phyloP scores from a whole-genome alignment of 92 coral and sea anemone species.

The Parazoanthus darwini region DNA sequence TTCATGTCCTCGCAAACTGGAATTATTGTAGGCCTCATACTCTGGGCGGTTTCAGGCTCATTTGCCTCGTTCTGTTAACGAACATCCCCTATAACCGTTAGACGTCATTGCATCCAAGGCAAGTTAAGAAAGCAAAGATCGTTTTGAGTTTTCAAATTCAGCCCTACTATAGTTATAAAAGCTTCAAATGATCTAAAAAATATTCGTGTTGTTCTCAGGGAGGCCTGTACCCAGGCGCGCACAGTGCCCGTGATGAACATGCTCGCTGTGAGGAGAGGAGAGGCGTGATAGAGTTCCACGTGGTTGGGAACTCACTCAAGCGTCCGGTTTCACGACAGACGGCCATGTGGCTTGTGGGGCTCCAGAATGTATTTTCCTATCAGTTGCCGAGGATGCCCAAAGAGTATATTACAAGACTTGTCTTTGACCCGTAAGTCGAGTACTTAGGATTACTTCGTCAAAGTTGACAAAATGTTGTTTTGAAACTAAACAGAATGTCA shows the following conservation, averaged over 20 bases:
- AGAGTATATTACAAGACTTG: constrained; percentile 93
- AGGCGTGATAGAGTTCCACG: constrained; percentile 97
- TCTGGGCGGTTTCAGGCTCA: too few species aligned
- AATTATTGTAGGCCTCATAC: too few species aligned
- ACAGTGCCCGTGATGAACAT: constrained; percentile 96
- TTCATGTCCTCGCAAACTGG: too few species aligned
- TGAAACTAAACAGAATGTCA: neutral
- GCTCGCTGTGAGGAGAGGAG: constrained; percentile 97
- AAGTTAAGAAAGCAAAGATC: too few species aligned
- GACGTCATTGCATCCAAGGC: too few species aligned
- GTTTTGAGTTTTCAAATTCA: too few species aligned
- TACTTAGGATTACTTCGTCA: neutral
- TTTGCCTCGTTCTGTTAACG: too few species aligned
- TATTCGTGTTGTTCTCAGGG: constrained; percentile 55
- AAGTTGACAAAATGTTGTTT: neutral
- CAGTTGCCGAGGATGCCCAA: constrained; percentile 98
- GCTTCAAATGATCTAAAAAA: too few species aligned
- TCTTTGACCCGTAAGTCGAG: constrained; percentile 94
- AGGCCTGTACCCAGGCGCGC: constrained; percentile 93
- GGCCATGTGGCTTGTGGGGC: constrained; percentile 88
- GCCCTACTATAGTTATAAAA: too few species aligned
- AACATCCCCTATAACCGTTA: too few species aligned
- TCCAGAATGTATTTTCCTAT: constrained; percentile 96
- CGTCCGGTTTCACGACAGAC: constrained; percentile 82
- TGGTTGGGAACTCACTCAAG: constrained; percentile 91